Evolutionary conservation across 2,797 vertebrate species (phyloP).

Genomic region (Tapirus indicus): DNA sequence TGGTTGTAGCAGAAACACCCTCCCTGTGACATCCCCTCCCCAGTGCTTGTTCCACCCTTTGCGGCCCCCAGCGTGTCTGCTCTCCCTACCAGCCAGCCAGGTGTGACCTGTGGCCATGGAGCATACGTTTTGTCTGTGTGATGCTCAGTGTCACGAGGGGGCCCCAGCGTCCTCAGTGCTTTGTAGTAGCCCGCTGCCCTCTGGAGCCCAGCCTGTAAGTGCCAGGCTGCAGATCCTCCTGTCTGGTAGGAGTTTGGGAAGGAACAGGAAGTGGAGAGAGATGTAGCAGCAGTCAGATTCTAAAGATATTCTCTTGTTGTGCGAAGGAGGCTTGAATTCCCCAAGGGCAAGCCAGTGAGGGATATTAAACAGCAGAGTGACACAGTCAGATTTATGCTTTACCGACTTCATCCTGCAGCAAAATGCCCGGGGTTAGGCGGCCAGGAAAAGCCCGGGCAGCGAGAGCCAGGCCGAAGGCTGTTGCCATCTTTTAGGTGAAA

Average conservation of each 20-base stretch:
- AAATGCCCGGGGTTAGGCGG: background rate
- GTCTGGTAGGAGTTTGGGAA: background rate
- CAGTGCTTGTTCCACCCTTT: background rate
- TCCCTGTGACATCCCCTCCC: background rate
- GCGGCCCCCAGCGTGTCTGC: background rate
- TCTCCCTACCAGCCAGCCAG: background rate
- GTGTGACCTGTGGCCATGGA: background rate
- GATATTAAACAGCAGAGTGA: background rate
- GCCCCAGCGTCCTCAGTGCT: fast-evolving
- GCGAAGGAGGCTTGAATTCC: background rate
- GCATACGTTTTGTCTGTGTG: background rate
- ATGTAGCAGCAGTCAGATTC: background rate
- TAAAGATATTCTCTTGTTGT: background rate
- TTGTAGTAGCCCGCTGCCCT: background rate
- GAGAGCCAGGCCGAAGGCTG: background rate
- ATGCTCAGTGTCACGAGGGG: fast-evolving
- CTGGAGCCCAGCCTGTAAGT: background rate
- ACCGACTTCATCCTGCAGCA: background rate
- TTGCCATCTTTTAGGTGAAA: background rate
- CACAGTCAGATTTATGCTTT: fast-evolving
- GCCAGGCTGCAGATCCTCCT: background rate
- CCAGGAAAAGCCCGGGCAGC: background rate
- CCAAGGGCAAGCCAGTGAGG: background rate
- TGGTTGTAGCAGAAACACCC: background rate
- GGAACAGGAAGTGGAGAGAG: background rate